phyloP scores from a whole-genome alignment of 2,113 vertebrate genomes.

The Brienomyrus longianalis region DNA sequence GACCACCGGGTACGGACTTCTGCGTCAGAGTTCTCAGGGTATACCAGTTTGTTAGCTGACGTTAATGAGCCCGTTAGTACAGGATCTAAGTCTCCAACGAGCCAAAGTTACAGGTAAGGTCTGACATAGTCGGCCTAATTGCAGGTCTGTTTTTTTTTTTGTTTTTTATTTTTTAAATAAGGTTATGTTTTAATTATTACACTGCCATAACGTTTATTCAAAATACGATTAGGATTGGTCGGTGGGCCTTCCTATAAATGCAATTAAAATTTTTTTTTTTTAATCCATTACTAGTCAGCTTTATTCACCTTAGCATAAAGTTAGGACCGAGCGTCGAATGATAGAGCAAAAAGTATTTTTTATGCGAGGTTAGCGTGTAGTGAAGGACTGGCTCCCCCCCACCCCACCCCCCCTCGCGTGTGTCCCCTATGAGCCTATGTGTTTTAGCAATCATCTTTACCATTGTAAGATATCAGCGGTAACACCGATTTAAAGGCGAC shows the following conservation, averaged over 20 bases:
- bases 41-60: conserved; percentile 95
- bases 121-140: conserved; percentile 59
- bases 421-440: conserved; percentile 65
- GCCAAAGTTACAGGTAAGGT: conserved; percentile 98
- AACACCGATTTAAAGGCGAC: conserved; percentile 49
- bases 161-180: conserved; percentile 59
- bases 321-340: conserved; percentile 76
- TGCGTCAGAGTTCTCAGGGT: conserved; percentile 99
- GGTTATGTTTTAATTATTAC: conserved; percentile 61
- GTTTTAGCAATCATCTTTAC: conserved; percentile 82
- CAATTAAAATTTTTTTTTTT: conserved; percentile 51
- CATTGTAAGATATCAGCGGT: conserved; percentile 65
- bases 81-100: conserved; percentile 93
- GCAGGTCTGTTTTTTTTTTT: conserved; percentile 51
- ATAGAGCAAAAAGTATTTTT: conserved; percentile 50
- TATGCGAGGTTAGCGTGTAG: conserved; percentile 61
- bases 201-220: conserved; percentile 86
- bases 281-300: conserved; percentile 66
- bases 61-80: conserved; percentile 90
- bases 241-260: conserved; percentile 83
- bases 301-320: conserved; percentile 69
- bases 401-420: not conserved
- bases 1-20: conserved; percentile 91
- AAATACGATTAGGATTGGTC: conserved; percentile 75
- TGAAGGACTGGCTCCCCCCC: conserved; percentile 39